Conservation (phyloP, 2,888 invertebrate species). For the Parnassius orleans region DNA sequence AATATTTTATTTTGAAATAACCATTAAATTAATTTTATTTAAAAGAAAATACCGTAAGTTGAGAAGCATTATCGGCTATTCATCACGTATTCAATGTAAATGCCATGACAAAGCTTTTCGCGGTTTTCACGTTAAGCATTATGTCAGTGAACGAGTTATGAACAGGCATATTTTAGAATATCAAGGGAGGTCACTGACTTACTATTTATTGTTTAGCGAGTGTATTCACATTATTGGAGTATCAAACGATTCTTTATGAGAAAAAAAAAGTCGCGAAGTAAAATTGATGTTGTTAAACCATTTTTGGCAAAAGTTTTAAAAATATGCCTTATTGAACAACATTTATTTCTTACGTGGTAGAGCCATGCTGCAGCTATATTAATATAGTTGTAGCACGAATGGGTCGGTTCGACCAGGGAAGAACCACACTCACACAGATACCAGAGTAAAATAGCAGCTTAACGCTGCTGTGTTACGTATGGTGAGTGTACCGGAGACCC, state of each 20-base stretch:
- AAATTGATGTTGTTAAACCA: constrained; percentile 10
- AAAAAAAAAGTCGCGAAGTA: constrained; percentile 12
- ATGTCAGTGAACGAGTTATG: constrained; percentile 15
- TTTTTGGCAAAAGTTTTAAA: too few species aligned
- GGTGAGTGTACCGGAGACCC: too few species aligned
- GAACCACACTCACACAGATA: too few species aligned
- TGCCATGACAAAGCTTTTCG: constrained; percentile 9
- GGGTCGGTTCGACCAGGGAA: too few species aligned
- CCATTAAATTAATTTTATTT: too few species aligned
- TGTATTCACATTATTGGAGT: constrained; percentile 4
- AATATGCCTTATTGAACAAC: too few species aligned
- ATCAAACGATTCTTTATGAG: constrained; percentile 15
- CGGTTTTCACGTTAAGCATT: constrained; percentile 9
- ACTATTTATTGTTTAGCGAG: constrained; percentile 3
- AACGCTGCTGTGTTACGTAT: too few species aligned
- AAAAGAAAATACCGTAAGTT: background rate
- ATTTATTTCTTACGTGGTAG: too few species aligned
- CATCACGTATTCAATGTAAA: constrained; percentile 2
- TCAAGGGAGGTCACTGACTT: constrained; percentile 18
- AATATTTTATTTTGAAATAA: too few species aligned
- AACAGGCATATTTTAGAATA: constrained; percentile 24
- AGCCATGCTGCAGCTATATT: too few species aligned
- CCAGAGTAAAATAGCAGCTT: too few species aligned
- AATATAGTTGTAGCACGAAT: too few species aligned
- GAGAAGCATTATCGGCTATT: constrained; percentile 1